Percentiles rank a stretch among this genome's conserved stretches.
phyloP scores from a whole-genome alignment of 2,797 vertebrate genomes.

The Molossus alvarezi region DNA sequence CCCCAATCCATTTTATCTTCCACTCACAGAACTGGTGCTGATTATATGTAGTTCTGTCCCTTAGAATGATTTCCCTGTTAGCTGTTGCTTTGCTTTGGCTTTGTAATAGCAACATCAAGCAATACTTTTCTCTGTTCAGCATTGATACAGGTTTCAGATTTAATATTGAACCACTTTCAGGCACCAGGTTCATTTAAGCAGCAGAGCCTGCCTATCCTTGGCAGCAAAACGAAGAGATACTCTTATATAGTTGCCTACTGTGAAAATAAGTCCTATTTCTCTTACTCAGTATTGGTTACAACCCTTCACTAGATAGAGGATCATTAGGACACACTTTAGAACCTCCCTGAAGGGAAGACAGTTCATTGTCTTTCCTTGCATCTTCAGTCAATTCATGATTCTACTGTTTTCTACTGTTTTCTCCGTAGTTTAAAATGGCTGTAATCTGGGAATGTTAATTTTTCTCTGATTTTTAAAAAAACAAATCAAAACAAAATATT shows the following conservation, averaged over 20 bases:
- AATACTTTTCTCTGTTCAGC: constrained; percentile 80
- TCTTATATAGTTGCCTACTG: background rate
- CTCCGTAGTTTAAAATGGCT: constrained; percentile 55
- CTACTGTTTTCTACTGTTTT: constrained; percentile 68
- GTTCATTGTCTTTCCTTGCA: background rate
- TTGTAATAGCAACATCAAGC: constrained; percentile 74
- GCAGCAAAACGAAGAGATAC: constrained; percentile 48
- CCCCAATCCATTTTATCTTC: constrained; percentile 64
- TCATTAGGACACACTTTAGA: background rate
- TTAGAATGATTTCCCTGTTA: constrained; percentile 82
- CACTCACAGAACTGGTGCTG: constrained; percentile 67
- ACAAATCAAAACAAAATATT: constrained; percentile 59
- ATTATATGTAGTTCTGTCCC: constrained; percentile 75
- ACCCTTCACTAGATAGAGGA: background rate
- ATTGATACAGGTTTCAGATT: constrained; percentile 80
- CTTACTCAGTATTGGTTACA: constrained; percentile 29
- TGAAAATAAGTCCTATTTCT: background rate
- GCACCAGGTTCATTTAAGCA: constrained; percentile 74
- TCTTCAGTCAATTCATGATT: constrained; percentile 63
- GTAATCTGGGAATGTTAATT: constrained; percentile 71
- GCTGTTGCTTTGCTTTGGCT: constrained; percentile 81
- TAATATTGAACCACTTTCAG: constrained; percentile 73
- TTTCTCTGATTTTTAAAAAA: constrained; percentile 77
- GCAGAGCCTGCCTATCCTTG: constrained; percentile 51
- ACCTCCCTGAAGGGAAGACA: background rate